phyloP scores from a whole-genome alignment of 2,113 vertebrate genomes.

The Marmota flaviventris region DNA sequence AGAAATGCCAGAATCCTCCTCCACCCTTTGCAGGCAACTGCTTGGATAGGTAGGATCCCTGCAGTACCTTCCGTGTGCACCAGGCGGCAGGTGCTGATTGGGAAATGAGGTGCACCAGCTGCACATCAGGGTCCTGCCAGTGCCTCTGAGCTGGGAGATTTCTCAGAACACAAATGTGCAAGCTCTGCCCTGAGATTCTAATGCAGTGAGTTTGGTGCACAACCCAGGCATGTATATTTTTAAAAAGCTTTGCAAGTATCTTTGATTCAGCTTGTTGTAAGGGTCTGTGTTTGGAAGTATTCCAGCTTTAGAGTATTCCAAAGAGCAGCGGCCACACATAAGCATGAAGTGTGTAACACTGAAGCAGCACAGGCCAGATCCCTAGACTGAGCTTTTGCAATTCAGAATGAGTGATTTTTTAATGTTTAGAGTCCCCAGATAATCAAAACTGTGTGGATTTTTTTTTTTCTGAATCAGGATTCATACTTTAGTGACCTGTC shows the following conservation, averaged over 20 bases:
- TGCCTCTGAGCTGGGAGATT: background rate
- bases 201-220: background rate
- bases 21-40: rapidly evolving
- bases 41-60: background rate
- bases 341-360: no score
- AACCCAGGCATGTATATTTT: no score
- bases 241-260: background rate
- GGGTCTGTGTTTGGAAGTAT: background rate
- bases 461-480: background rate
- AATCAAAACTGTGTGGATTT: background rate
- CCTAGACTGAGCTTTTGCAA: background rate
- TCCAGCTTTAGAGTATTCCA: background rate
- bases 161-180: background rate
- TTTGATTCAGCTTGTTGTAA: background rate
- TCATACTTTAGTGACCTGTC: background rate
- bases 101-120: background rate
- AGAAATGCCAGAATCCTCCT: background rate
- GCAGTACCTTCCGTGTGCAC: conserved; percentile 24
- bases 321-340: background rate
- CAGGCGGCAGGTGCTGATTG: conserved; percentile 6
- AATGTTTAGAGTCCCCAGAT: background rate
- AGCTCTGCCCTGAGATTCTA: background rate
- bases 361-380: background rate
- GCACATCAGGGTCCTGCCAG: rapidly evolving
- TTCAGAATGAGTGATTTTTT: background rate